Base-by-base conservation (phyloP, 1,140 invertebrate genomes). In the Adelges cooleyi region DNA sequence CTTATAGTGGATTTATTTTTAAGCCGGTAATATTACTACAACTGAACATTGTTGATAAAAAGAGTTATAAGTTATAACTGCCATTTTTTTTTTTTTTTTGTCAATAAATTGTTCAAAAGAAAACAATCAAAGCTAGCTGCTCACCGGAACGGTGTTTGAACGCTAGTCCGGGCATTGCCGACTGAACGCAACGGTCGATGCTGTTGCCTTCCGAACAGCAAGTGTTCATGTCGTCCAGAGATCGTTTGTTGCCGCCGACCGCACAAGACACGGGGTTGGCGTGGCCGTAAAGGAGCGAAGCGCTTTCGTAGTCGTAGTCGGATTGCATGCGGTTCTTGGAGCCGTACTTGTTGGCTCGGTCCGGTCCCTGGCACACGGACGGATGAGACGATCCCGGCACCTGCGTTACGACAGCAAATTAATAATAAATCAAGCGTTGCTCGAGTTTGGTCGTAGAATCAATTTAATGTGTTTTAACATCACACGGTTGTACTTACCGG, bases 241-340 rank as follows among this genome's bases (percentile, higher is more conserved):
- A 48, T 25, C 56, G 56, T 62, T 48, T 62, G 17, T 13, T 48
- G 38, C 27, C 44, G 15, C 4, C 13, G 15, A 2, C 27, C 9
- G 9, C 9, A 22, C 36, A 49, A 22, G 9, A 17, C 15, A 17
- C 11, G n/a, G 42, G 40, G 25, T 42, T 51, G 17, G 46, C 51
- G 17, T 67, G 44, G 3, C 53, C 53, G 36, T 67, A 67, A 10
- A 67, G 29, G 0, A 67, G 53, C 2, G 66, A 67, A 2, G 66
- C 66, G 23, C 66, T 67, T 11, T 67, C 66, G 33, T 67, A 67
- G n/a, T 67, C 66, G 23, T 53, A 67, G 20, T 67, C 66, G 4
- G 66, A 29, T 10, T 42, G 50, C 52, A 67, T 59, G 2, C 44
- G 66, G n/a, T 67, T 44, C 25, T 54, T 29, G 10, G 50, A 52